Base-by-base conservation (phyloP, 37 sponge, comb jelly and placozoan genomes). In the Diacarnus erythraeanus region DNA sequence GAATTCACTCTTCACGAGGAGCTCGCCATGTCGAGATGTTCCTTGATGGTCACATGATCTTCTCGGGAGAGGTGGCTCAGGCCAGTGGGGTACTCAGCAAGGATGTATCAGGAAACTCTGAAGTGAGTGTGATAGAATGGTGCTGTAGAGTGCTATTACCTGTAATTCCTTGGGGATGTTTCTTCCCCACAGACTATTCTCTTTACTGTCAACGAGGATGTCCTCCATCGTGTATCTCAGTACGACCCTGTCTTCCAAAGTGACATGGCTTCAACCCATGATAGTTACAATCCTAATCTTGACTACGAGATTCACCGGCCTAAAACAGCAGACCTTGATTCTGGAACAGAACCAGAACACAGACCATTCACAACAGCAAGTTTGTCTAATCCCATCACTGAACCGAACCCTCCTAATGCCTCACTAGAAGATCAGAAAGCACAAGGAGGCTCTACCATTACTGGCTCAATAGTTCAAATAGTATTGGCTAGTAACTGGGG, bases 1-100 rank as follows among this genome's bases (percentile, higher is more conserved):
- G 97, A 36, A 96, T 98, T 21, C 99, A 98, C 77, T 98, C 99
- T 0, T 82, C 75, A 65, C 82, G 99, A 39, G 99, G 99, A 25
- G 99, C 84, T 22, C 42, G 95, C 20, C 85, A 88, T 35, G 71
- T 96, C 38, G 81, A 87, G 40, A 81, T 98, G 64, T 81, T 59
- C 39, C 90, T 98, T 41, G 99, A 98, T 72, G 66, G 71, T 2
- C 41, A 39, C 37, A 43, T 83, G 9, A 86, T 98, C 31, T 98
- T 98, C 83, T 69, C 79, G 59, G 99, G 99, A 72, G 99, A 98
- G 73, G 82, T 98, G 23, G 88, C 93, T 17, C 29, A 65, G 23
- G 78, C 36, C 20, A 69, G 71, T 59, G 77, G 63, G 29, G 67
- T 40, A 71, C 58, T 47, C 33, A 31, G 17, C 2, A 35, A 38